Conservation (phyloP, 2,797 vertebrate species). For the Enteromius viviparus region DNA sequence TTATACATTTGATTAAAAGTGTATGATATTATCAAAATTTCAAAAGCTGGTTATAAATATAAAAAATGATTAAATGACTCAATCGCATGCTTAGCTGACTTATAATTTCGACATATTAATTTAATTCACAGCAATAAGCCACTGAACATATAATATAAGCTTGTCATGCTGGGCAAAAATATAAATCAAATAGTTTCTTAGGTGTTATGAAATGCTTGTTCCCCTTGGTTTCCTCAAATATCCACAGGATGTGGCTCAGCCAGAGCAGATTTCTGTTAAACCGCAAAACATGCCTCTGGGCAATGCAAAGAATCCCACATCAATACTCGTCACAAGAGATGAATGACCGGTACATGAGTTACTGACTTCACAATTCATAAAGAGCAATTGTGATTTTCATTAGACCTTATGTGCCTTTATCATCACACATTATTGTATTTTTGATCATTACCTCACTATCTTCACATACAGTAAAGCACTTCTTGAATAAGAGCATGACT, state of each 20-base stretch:
- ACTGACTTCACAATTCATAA: slow-evolving; percentile 12
- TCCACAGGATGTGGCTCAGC: slow-evolving; percentile 40
- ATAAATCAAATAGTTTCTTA: not conserved
- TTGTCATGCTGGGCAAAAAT: not conserved
- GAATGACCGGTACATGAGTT: slow-evolving; percentile 14
- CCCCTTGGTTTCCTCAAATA: slow-evolving; percentile 3
- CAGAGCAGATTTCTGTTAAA: slow-evolving; percentile 20
- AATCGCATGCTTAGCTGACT: not conserved
- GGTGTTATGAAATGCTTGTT: not conserved
- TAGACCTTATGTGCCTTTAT: not conserved
- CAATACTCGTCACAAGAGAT: slow-evolving; percentile 38
- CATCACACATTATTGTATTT: slow-evolving; percentile 5
- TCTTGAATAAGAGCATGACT: not conserved
- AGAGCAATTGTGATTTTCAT: slow-evolving; percentile 15
- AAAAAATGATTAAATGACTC: not conserved
- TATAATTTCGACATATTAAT: not conserved
- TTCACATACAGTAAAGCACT: not conserved
- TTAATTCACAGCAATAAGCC: not conserved
- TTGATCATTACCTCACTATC: not conserved
- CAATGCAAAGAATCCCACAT: slow-evolving; percentile 19
- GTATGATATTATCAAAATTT: not conserved
- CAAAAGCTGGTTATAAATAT: not conserved
- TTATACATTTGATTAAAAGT: not conserved
- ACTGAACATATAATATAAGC: not conserved
- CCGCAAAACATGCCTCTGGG: slow-evolving; percentile 15